Base-by-base conservation (phyloP, 1,140 invertebrate genomes). In the Galleria mellonella region DNA sequence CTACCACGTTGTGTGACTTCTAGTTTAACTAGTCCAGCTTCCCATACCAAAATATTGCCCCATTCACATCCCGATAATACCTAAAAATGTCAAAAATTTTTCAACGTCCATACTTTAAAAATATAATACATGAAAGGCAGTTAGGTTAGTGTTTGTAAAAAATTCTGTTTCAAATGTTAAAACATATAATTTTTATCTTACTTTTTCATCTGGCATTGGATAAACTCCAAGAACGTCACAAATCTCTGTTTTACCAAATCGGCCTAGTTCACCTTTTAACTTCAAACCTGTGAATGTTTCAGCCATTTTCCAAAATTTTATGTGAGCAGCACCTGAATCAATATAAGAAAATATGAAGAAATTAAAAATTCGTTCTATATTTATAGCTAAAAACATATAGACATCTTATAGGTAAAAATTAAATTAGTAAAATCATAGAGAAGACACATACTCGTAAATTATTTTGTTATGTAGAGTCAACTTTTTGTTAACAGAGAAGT, bases 231-330 rank as follows among this genome's bases (percentile, higher is more conserved):
- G 87, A 12, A 97, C 94, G 72, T 97, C 94, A 32, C 94, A 95
- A 49, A 96, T 94, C 78, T 96, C 94, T 9, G 94, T 97, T 84
- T 94, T 94, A 1, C 94, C 95, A 87, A 97, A 98, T 70, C 93
- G 89, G 4, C 96, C 96, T 11, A 95, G 68, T 64, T 93, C 90
- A 2, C 94, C 94, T 82, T 96, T 91, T 1, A 98, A 82, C 75
- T 98, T 98, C 0, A 97, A 74, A 1, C 96, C 96, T 0, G 96
- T 97, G 67, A 97, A 97, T 0, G 96, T 97, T 55, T 90, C 70
- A 0, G 92, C 91, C 91, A 97, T 96, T 89, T 95, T 97, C 96
- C 96, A 97, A 86, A 96, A 96, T 87, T 94, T 95, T 43, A 97
- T 95, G 71, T 97, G 96, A 35, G 76, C 77, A 9, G 76, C 86